Base-by-base conservation (phyloP, 2,888 invertebrate species). In the Temnothorax unifasciatus region DNA sequence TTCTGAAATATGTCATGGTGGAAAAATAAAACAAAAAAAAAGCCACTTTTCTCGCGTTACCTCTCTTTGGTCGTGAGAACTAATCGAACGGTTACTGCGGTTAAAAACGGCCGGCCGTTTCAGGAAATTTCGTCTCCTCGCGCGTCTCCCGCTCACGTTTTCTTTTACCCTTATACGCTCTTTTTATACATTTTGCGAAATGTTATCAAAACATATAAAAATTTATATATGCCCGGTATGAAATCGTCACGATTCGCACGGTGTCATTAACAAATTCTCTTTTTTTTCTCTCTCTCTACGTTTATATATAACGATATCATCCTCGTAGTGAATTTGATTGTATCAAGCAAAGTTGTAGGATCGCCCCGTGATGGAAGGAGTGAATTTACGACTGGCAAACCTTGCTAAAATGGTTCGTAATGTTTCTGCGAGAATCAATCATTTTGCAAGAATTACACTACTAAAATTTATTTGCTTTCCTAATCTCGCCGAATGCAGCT, bases 1-100 rank as follows among this genome's bases (percentile, higher is more conserved):
- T 82, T 84, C 85, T 87, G 87, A 90, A 91, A 91, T 89, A 89
- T 92, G 91, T 93, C 91, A 91, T 92, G 91, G 91, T 91, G 88
- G 79, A 91, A 91, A 93, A 94, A 93, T 92, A 25, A 44, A 21
- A 21, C n/a, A n/a, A 41, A 93, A 94, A 94, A 92, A 93, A 92
- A 29, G 91, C 91, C 90, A 92, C 90, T 93, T 47, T 63, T 91
- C 90, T 74, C 66, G 87, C 89, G 87, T 88, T 85, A 90, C 82
- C 85, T 89, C 90, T 88, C 90, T 87, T 92, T 92, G 86, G 86
- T 90, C 88, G 90, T 91, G 88, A 84, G 71, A 86, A 71, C 54
- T 77, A 77, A 66, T 71, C 21, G 21, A 79, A 59, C 64, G 41
- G 63, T 85, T 29, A 69, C 66, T 85, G 85, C 68, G 76, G 77